Percentiles rank a stretch among this genome's conserved stretches.
Evolutionary conservation across 2,113 vertebrate species (phyloP).

Genomic region (Tachycineta bicolor): DNA sequence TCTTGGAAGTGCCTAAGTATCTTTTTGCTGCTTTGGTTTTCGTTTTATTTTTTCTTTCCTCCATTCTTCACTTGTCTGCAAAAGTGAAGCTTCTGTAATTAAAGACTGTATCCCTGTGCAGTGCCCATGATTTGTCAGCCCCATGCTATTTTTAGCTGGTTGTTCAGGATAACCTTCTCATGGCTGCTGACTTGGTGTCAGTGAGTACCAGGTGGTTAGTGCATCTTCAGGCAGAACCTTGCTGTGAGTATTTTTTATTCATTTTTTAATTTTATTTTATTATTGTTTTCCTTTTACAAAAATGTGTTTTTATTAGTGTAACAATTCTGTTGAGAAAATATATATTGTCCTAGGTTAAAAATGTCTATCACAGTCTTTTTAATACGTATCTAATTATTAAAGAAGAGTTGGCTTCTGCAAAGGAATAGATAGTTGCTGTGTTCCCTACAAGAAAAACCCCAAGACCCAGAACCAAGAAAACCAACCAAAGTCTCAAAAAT

Average conservation of each 20-base stretch:
- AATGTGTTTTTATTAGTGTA: neutral
- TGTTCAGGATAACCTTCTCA: conserved; percentile 45
- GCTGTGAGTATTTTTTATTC: neutral
- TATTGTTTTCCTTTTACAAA: neutral
- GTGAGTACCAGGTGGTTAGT: conserved; percentile 19
- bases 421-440: neutral
- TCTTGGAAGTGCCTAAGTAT: neutral
- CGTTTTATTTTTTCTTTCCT: neutral
- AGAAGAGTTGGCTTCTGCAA: neutral
- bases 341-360: neutral
- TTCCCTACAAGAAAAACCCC: neutral
- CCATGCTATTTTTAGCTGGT: neutral
- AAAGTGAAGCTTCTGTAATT: neutral
- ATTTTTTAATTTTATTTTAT: neutral
- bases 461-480: neutral
- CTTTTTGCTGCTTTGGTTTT: neutral
- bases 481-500: neutral
- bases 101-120: neutral
- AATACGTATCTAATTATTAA: neutral
- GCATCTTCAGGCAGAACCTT: neutral
- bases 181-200: conserved; percentile 26
- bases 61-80: neutral
- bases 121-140: neutral
- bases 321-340: neutral
- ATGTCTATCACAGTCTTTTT: neutral